Evolutionary conservation across 2,113 vertebrate species (phyloP), one percentile per base, ranked within the genome.

Genomic region (Chloebia gouldiae): DNA sequence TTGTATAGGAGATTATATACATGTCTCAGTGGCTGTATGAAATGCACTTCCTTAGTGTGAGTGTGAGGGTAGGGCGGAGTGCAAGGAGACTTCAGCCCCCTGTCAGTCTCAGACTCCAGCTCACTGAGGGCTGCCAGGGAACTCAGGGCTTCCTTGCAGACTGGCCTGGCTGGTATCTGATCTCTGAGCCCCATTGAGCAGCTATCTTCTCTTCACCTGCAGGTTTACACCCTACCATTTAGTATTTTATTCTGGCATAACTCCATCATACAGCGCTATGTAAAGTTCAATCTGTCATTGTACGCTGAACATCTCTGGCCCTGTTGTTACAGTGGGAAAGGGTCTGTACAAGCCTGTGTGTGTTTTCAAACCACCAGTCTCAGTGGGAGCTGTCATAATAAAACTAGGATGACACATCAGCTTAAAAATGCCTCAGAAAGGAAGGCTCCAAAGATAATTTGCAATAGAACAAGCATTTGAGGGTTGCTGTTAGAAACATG

Each of bases 371-470:
- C 30, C 63, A 23, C 50, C 35, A 72, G 4, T 65, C 57, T 86
- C 70, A 73, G 54, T 86, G 50, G 39, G 31, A 88, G 37, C n/a
- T 64, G 65, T 64, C 35, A 86, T 35, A 23, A 68, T 56, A 27
- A 49, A 86, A 75, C 37, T 6, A 78, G 57, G 49, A 53, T 13
- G 24, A 39, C 65, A 31, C 22, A 15, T 45, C 65, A 75, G 49
- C 64, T 88, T 90, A 30, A 84, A 50, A 94, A 90, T 60, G 40
- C 28, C 76, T 76, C 1, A 0, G 31, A 78, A 92, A 77, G 57
- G 50, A 78, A 64, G 30, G n/a, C 25, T 45, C 21, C 45, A 28
- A 83, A 92, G 37, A 92, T 88, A 51, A 88, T 92, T 95, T 94
- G 35, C 71, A 63, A 28, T 30, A 71, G 64, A 70, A 70, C 30